Conservation (phyloP, 1,140 invertebrate genomes). For the Drosophila tsacasi region DNA sequence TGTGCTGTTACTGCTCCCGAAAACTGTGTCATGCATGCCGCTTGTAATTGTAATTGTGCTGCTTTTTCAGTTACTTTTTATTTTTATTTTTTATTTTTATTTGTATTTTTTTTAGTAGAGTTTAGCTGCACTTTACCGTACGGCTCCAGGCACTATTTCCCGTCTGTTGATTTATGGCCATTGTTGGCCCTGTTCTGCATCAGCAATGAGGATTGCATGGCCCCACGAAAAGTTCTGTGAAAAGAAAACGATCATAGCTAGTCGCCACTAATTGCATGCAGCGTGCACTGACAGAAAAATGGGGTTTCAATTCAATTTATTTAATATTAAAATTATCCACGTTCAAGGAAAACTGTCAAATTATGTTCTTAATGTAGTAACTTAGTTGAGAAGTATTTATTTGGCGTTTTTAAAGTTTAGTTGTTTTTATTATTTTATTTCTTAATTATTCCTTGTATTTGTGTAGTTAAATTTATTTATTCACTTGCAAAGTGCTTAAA, state of each 20-base stretch:
- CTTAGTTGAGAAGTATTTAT: too few species aligned
- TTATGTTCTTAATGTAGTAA: not conserved
- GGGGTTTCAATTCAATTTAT: too few species aligned
- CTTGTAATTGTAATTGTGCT: constrained; percentile 37
- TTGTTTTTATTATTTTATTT: not conserved
- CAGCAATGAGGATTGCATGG: constrained; percentile 37
- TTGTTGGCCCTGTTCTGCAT: constrained; percentile 43
- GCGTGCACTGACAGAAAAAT: not conserved
- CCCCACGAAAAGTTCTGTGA: constrained; percentile 25
- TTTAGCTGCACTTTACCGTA: constrained; percentile 13
- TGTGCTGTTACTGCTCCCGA: constrained; percentile 32
- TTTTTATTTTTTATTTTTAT: not conserved
- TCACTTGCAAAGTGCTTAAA: not conserved
- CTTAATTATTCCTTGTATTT: not conserved
- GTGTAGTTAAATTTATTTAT: not conserved
- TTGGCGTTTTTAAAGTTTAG: too few species aligned
- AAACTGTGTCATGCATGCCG: constrained; percentile 64
- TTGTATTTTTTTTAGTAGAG: not conserved
- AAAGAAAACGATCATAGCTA: constrained; percentile 25
- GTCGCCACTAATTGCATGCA: constrained; percentile 43
- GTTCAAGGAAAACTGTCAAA: not conserved
- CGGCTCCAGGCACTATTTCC: constrained; percentile 46
- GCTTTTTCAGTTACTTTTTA: constrained; percentile 1
- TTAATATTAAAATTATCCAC: not conserved
- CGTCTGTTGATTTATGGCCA: constrained; percentile 47